A percentile compares a stretch with the other conserved stretches of the same genome.
phyloP scores from a whole-genome alignment of 2,888 invertebrate species.

The Apotomis betuletana region DNA sequence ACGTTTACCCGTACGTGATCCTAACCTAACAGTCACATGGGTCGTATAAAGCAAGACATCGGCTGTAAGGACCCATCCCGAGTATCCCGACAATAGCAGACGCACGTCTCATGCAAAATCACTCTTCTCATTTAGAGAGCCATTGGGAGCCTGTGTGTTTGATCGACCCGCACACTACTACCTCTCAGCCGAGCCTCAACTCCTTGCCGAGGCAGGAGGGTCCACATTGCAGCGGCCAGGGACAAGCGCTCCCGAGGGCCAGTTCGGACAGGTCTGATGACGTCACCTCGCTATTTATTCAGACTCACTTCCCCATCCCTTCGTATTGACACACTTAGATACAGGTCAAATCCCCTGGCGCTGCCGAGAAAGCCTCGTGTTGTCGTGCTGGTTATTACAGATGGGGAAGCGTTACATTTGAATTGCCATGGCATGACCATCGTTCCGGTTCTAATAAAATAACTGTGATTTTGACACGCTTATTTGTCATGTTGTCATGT shows the following conservation, averaged over 20 bases:
- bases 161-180: constrained; percentile 14
- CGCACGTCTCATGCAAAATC: constrained; percentile 40
- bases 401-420: no score
- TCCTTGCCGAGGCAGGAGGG: background rate
- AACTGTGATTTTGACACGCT: no score
- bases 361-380: background rate
- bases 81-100: background rate
- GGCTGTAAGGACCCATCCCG: no score
- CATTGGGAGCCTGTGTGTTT: constrained; percentile 36
- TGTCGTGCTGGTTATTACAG: no score
- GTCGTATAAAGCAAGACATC: background rate
- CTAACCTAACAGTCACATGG: no score
- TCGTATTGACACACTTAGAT: constrained; percentile 35
- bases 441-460: no score
- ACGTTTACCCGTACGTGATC: no score
- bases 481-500: no score
- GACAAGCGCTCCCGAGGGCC: constrained; percentile 48
- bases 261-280: constrained; percentile 54
- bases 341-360: constrained; percentile 25
- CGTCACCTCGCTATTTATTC: constrained; percentile 55
- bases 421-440: no score
- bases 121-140: constrained; percentile 47
- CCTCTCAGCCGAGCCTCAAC: background rate
- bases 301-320: constrained; percentile 24
- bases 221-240: background rate